phyloP scores from a whole-genome alignment of 2,113 vertebrate genomes.

The Calonectris borealis region DNA sequence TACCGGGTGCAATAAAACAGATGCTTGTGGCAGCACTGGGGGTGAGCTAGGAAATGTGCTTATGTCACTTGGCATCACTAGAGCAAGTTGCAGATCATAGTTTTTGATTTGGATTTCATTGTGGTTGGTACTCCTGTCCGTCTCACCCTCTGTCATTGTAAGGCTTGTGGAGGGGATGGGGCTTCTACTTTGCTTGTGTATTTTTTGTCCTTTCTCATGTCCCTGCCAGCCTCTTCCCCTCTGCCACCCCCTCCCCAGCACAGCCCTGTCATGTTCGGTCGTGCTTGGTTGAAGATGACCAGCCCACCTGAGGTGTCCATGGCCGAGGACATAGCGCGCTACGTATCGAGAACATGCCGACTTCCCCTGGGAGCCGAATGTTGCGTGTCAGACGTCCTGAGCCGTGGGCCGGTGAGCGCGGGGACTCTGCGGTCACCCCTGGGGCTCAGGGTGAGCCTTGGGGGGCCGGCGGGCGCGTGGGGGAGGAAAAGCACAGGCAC shows the following conservation, averaged over 20 bases:
- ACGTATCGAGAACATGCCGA: accelerated
- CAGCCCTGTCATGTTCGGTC: background rate
- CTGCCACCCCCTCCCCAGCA: accelerated
- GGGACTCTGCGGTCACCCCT: background rate
- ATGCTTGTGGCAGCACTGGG: background rate
- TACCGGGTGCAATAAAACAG: background rate
- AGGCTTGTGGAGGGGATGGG: background rate
- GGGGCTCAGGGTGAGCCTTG: background rate
- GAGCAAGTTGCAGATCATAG: background rate
- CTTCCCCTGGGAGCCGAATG: background rate
- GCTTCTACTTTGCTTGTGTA: background rate
- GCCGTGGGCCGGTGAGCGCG: accelerated
- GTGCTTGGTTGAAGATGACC: background rate
- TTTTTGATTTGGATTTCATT: background rate
- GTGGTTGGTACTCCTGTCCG: background rate
- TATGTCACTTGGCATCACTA: background rate
- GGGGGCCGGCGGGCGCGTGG: accelerated
- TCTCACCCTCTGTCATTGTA: background rate
- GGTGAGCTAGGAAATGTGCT: background rate
- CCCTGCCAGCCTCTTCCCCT: background rate
- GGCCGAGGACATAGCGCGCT: accelerated
- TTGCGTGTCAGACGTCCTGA: accelerated
- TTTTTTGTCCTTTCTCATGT: background rate
- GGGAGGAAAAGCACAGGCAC: background rate
- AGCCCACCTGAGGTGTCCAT: background rate